These are phyloP conservation scores for Australoheros scitulus DNA, from an alignment of 2,113 vertebrate genomes.

Conservation along the genomic window DNA sequence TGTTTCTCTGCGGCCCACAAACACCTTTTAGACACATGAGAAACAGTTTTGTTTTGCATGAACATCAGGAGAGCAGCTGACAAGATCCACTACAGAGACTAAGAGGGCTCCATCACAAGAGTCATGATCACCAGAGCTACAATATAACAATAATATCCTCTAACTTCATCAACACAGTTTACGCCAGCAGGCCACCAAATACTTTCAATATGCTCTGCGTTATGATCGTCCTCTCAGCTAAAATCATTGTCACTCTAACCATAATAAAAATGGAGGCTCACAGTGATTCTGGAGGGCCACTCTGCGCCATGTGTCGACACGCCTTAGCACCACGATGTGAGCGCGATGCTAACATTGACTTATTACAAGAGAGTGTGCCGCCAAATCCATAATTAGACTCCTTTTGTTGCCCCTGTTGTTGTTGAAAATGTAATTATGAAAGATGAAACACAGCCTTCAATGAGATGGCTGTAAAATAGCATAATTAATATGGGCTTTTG, in stretches of 20 bases:
- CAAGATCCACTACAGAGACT: slow-evolving; percentile 43
- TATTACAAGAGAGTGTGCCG: slow-evolving; percentile 72
- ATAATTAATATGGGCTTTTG: slow-evolving; percentile 99
- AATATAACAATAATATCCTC: slow-evolving; percentile 73
- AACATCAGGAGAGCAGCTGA: slow-evolving; percentile 64
- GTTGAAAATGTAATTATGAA: slow-evolving; percentile 99
- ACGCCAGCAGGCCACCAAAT: slow-evolving; percentile 65
- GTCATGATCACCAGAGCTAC: slow-evolving; percentile 66
- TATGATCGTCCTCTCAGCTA: slow-evolving; percentile 58
- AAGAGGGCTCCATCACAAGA: slow-evolving; percentile 61
- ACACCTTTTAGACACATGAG: slow-evolving; percentile 28
- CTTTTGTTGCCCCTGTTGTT: slow-evolving; percentile 86
- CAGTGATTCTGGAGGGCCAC: slow-evolving; percentile 57
- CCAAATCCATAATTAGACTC: slow-evolving; percentile 95
- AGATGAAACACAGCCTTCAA: slow-evolving; percentile 99
- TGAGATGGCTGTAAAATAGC: slow-evolving; percentile 99
- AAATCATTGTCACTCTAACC: slow-evolving; percentile 73
- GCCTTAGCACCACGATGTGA: slow-evolving; percentile 30
- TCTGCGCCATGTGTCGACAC: background rate
- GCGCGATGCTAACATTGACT: slow-evolving; percentile 74
- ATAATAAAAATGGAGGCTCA: slow-evolving; percentile 61
- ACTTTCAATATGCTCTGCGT: slow-evolving; percentile 63
- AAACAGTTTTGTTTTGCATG: slow-evolving; percentile 21
- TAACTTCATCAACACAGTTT: slow-evolving; percentile 78
- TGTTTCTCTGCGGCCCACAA: slow-evolving; percentile 14